A percentile compares a stretch with the other conserved stretches of the same genome.
These are phyloP conservation scores for Dryadula phaetusa DNA, from an alignment of 2,888 invertebrate genomes.

Conservation along the genomic window DNA sequence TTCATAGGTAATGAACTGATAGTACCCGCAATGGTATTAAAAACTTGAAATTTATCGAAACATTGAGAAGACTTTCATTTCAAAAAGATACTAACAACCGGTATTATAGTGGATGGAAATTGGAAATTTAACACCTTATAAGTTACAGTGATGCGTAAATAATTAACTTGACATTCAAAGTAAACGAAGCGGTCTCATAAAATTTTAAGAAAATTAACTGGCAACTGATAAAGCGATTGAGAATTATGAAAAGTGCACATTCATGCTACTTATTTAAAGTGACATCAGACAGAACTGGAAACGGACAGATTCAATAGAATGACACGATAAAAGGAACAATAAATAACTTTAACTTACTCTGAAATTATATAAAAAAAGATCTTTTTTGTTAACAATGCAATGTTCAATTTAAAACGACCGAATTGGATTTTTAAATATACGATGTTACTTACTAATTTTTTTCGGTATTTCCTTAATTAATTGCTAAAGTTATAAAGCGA, in stretches of 20 bases:
- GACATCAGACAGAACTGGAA: not conserved
- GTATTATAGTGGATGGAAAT: conserved; percentile 47
- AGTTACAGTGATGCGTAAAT: conserved; percentile 25
- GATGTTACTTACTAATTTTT: not conserved
- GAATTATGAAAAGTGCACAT: not conserved
- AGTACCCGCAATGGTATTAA: not conserved
- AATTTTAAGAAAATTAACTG: not conserved
- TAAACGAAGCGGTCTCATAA: not conserved
- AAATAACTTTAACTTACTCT: too few relatives aligned
- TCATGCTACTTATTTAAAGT: not conserved
- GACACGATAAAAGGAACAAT: too few relatives aligned
- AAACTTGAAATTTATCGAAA: conserved; percentile 20
- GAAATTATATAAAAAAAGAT: not conserved
- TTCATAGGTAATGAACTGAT: not conserved
- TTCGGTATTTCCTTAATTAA: not conserved
- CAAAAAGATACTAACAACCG: conserved; percentile 50
- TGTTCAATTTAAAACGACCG: not conserved
- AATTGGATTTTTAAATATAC: too few relatives aligned
- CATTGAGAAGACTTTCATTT: conserved; percentile 54
- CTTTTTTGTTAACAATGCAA: not conserved
- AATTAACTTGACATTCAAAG: conserved; percentile 17
- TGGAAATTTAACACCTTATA: conserved; percentile 40
- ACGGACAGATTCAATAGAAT: not conserved
- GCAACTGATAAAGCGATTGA: too few relatives aligned
- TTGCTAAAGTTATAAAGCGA: not conserved